Conservation (phyloP, 2,113 vertebrate species). For the Aramus guarauna region DNA sequence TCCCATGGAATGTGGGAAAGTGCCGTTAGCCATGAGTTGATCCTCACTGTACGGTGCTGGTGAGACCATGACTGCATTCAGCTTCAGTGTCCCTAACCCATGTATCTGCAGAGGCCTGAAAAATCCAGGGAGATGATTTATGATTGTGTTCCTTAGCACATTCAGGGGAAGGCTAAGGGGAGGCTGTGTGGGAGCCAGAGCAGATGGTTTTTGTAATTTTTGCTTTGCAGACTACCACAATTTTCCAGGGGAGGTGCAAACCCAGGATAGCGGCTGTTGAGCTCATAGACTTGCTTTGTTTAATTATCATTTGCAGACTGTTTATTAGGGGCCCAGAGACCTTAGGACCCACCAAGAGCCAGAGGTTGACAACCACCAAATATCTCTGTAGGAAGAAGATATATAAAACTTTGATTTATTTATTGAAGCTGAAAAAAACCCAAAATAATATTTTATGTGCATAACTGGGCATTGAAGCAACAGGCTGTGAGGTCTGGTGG, state of each 20-base stretch:
- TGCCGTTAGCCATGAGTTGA: neutral
- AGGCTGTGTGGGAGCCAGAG: neutral
- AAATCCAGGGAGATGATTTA: neutral
- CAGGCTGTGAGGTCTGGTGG: neutral
- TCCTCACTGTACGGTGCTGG: accelerated
- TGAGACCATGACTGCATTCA: neutral
- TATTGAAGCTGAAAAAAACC: neutral
- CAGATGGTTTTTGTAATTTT: neutral
- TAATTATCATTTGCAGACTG: neutral
- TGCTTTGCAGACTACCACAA: neutral
- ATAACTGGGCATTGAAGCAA: neutral
- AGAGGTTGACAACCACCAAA: neutral
- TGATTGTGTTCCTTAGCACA: accelerated
- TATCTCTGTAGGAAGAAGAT: neutral
- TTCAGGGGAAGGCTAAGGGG: neutral
- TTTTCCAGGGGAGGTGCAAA: conserved; percentile 7
- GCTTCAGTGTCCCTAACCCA: neutral
- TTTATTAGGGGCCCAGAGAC: neutral
- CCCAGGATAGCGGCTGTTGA: neutral
- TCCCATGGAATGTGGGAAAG: neutral
- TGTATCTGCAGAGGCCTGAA: neutral
- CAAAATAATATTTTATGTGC: neutral
- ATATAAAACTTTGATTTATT: neutral
- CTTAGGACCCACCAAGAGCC: neutral
- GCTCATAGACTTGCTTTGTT: neutral